Evolutionary conservation across 1,140 invertebrate genomes (phyloP).

Genomic region (Diorhabda elongata): DNA sequence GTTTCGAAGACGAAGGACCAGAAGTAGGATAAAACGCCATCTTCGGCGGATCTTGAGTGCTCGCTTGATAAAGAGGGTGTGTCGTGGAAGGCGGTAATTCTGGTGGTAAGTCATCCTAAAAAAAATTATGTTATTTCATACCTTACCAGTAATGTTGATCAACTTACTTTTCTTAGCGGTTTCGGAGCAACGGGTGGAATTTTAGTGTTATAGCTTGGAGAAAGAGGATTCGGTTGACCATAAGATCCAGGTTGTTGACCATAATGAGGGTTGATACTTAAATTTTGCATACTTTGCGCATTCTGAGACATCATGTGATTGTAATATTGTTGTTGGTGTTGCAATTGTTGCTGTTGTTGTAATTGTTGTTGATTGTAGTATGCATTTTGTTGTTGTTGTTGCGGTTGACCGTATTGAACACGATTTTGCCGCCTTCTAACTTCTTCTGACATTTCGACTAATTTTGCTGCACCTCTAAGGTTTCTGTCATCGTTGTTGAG

Average conservation of each 20-base stretch:
- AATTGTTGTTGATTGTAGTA: conserved; percentile 29
- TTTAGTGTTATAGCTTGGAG: conserved; percentile 32
- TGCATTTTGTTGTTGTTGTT: conserved; percentile 8
- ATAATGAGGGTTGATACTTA: conserved; percentile 33
- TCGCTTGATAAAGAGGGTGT: conserved; percentile 70
- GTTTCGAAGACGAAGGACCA: conserved; percentile 39
- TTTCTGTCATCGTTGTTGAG: conserved; percentile 33
- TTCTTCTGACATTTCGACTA: conserved; percentile 80
- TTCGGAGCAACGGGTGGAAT: conserved; percentile 12
- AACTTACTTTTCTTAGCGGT: conserved; percentile 8
- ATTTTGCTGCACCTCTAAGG: conserved; percentile 66
- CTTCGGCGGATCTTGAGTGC: conserved; percentile 69
- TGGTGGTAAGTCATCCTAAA: conserved; percentile 53
- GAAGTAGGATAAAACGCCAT: conserved; percentile 63
- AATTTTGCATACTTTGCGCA: conserved; percentile 44
- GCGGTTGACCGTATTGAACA: conserved; percentile 42
- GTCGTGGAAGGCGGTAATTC: conserved; percentile 69
- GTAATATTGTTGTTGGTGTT: conserved; percentile 38
- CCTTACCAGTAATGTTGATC: conserved; percentile 43
- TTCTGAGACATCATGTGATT: conserved; percentile 38
- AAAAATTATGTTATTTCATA: conserved; percentile 25
- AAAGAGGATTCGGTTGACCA: conserved; percentile 40
- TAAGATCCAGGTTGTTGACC: conserved; percentile 27
- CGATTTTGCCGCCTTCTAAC: conserved; percentile 64
- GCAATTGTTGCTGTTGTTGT: conserved; percentile 14